Conservation (phyloP, 2,888 invertebrate species). For the Ptycholaimellus sp. region DNA sequence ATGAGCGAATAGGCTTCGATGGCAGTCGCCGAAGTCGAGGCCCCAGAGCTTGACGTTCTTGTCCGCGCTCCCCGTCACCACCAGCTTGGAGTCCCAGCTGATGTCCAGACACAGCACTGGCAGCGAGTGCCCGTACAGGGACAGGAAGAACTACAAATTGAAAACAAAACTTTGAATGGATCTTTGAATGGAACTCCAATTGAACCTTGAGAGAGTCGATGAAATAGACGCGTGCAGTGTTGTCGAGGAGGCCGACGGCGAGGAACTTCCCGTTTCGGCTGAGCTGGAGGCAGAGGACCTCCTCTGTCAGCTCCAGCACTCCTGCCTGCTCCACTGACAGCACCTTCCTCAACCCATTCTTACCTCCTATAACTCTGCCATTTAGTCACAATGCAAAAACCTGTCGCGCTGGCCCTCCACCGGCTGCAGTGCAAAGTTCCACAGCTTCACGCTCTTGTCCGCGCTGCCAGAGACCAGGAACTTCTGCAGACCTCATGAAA, state of each 20-base stretch:
- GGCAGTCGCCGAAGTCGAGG: conserved; percentile 93
- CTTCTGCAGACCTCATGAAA: too few species aligned
- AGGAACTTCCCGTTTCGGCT: conserved; percentile 40
- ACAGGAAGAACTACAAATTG: conserved; percentile 75
- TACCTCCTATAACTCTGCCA: too few species aligned
- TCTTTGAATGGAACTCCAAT: too few species aligned
- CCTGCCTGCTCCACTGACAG: conserved; percentile 42
- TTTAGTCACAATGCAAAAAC: too few species aligned
- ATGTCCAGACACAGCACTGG: conserved; percentile 81
- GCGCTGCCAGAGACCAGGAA: too few species aligned
- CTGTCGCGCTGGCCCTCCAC: too few species aligned
- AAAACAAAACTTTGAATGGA: too few species aligned
- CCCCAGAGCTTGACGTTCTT: conserved; percentile 93
- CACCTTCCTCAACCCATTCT: conserved; percentile 26
- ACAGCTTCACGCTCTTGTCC: too few species aligned
- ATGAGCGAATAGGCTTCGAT: conserved; percentile 75
- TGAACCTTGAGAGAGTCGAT: conserved; percentile 76
- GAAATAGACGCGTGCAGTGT: conserved; percentile 81
- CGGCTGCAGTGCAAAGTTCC: too few species aligned
- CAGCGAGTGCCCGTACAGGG: conserved; percentile 80
- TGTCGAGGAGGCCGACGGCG: conserved; percentile 67
- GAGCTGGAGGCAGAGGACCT: conserved; percentile 50
- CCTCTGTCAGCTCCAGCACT: conserved; percentile 62
- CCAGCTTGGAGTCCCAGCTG: conserved; percentile 41
- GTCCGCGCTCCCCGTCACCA: conserved; percentile 82